Evolutionary conservation across 1,140 invertebrate species (phyloP).

Genomic region (Anagrus nilaparvatae): DNA sequence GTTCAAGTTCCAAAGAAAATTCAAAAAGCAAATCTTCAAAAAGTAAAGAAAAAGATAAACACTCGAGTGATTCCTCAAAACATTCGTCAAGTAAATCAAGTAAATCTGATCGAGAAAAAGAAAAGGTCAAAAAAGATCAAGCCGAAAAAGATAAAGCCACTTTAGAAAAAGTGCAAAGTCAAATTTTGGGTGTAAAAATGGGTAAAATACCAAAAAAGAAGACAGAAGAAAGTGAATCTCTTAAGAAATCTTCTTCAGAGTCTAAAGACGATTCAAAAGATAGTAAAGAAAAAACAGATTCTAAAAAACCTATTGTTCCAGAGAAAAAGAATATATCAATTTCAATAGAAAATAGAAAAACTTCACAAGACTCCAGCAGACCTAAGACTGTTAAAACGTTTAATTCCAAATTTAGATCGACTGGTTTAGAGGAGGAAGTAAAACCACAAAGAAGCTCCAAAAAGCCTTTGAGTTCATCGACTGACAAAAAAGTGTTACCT

Average conservation of each 20-base stretch:
- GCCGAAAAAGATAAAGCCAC: constrained; percentile 58
- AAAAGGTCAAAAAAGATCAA: constrained; percentile 42
- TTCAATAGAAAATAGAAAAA: constrained; percentile 66
- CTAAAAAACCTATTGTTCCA: constrained; percentile 28
- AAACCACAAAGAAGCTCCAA: constrained; percentile 55
- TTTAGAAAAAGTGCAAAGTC: constrained; percentile 53
- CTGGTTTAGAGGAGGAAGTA: constrained; percentile 71
- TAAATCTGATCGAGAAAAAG: constrained; percentile 38
- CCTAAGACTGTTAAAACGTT: constrained; percentile 82
- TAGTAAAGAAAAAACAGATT: constrained; percentile 33
- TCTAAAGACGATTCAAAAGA: constrained; percentile 34
- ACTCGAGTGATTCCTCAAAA: constrained; percentile 30
- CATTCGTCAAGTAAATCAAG: constrained; percentile 25
- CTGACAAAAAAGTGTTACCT: constrained; percentile 49
- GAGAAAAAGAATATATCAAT: constrained; percentile 64
- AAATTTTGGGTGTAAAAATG: constrained; percentile 52
- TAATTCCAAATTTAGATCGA: constrained; percentile 77
- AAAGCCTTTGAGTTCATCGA: constrained; percentile 22
- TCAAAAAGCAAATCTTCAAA: constrained; percentile 36
- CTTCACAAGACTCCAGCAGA: constrained; percentile 47
- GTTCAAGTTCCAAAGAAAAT: constrained; percentile 24
- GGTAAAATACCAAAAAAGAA: constrained; percentile 68
- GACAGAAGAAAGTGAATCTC: constrained; percentile 34
- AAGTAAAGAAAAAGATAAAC: constrained; percentile 37
- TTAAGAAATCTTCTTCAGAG: constrained; percentile 29